Evolutionary conservation across 1,140 invertebrate genomes (phyloP).

Genomic region (Ladona fulva): DNA sequence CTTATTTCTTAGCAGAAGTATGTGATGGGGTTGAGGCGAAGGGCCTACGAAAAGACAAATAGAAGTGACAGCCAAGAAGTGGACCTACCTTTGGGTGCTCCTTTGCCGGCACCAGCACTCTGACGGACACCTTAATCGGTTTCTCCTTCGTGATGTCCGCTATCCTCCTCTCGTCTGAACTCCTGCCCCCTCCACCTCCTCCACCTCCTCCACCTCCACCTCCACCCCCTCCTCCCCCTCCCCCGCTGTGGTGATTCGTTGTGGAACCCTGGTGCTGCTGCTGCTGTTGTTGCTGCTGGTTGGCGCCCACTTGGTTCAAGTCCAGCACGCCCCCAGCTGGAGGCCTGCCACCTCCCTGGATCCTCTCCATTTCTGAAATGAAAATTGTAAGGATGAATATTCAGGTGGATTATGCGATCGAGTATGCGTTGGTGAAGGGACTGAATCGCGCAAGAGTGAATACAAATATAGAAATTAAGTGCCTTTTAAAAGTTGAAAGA

Average conservation of each 20-base stretch:
- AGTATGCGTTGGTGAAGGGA: too few species aligned
- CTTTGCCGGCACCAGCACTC: slow-evolving; percentile 36
- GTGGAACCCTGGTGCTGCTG: not conserved
- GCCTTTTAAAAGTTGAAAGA: too few species aligned
- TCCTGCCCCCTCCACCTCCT: not conserved
- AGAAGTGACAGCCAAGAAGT: too few species aligned
- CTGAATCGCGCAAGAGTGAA: too few species aligned
- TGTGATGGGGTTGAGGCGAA: too few species aligned
- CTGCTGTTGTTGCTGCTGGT: not conserved
- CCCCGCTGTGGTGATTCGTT: too few species aligned
- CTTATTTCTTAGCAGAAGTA: too few species aligned
- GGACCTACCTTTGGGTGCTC: slow-evolving; percentile 38
- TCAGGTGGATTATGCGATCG: too few species aligned
- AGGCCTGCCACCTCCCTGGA: not conserved
- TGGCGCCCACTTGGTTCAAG: not conserved
- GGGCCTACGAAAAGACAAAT: too few species aligned
- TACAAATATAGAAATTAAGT: too few species aligned
- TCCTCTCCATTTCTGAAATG: not conserved
- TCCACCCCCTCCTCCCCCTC: not conserved
- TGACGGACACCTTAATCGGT: slow-evolving; percentile 35
- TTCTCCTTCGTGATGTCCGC: slow-evolving; percentile 38
- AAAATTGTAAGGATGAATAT: too few species aligned
- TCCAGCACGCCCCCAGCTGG: not conserved
- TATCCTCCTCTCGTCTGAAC: slow-evolving; percentile 21
- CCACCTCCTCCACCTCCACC: not conserved